Base-by-base conservation (phyloP, 30 jellyfish, hydroid and myxozoan species). In the Aurelia aurita complex sp. Pacific region DNA sequence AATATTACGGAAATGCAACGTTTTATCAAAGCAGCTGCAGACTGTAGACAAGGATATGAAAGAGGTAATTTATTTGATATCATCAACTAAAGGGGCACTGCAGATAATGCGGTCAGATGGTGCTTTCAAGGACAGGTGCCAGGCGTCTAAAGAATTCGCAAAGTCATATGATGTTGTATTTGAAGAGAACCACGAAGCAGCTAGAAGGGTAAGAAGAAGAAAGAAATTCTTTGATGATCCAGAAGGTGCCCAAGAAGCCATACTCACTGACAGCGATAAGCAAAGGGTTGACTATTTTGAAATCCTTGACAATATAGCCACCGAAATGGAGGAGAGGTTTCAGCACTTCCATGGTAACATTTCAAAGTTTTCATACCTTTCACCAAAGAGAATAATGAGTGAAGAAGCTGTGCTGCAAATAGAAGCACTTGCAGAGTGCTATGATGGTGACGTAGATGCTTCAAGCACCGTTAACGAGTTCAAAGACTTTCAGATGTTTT, bases 381-480 rank as follows among this genome's bases (percentile, higher is more conserved):
- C 57, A 5, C 57, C 57, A 46, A 69, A 35, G 60, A 34, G 54
- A 69, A 69, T 69, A 34, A 5, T 23, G 54, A 34, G 60, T 69
- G 67, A 69, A 69, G 67, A 69, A 40, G 79, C 79, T 14, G 79
- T 32, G 67, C 19, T 69, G 29, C 79, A 69, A 34, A 69, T 69
- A 69, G 79, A 69, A 23, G 33, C 14, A 34, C 79, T 32, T 3
- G 18, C 79, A 69, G 60, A 7, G 60, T 14, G 50, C 60, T 69
- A 69, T 17, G 60, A n/a, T 12, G 40, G 17, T 40, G 79, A 69
- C 12, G 54, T 69, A 34, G 60, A 69, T 69, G 17, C 60, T 69
- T 34, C 79, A 69, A 40, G 19, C 68, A 69, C 79, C 18, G 79
- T 69, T 10, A 69, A 19, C 13, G 79, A 69, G 13, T 69, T 69